Conservation (phyloP, 2,888 invertebrate genomes). For the Endomychus coccineus region DNA sequence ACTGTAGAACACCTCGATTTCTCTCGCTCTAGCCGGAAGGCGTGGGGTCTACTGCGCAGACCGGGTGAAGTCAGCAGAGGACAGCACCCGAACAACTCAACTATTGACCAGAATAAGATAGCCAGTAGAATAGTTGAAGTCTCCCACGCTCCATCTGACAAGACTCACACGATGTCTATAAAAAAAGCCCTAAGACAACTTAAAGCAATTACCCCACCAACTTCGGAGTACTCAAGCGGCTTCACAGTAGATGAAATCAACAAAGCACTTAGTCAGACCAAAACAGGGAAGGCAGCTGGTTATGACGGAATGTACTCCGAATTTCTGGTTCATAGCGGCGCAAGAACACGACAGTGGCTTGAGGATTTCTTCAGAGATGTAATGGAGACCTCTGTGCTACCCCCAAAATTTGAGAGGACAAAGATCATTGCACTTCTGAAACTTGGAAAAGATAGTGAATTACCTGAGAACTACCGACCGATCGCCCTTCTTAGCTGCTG, state of each 20-base stretch:
- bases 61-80: slow-evolving; percentile 1
- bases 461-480: slow-evolving; percentile 3
- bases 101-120: background rate
- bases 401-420: slow-evolving; percentile 2
- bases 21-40: slow-evolving; percentile 1
- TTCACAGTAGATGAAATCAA: background rate
- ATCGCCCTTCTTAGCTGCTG: slow-evolving; percentile 3
- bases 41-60: background rate
- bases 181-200: background rate
- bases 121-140: slow-evolving; percentile 1
- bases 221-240: background rate
- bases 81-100: background rate
- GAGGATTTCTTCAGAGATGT: background rate
- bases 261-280: background rate
- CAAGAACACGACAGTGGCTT: slow-evolving; percentile 1
- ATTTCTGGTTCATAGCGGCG: background rate
- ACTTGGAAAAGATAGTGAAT: slow-evolving; percentile 2
- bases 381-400: background rate
- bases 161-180: background rate
- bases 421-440: slow-evolving; percentile 2
- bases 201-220: background rate
- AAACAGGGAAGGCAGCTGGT: slow-evolving; percentile 1
- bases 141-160: slow-evolving; percentile 1
- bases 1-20: slow-evolving; percentile 1
- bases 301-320: background rate